Conservation (phyloP, 2,888 invertebrate genomes). For the Crepidodera aurea region DNA sequence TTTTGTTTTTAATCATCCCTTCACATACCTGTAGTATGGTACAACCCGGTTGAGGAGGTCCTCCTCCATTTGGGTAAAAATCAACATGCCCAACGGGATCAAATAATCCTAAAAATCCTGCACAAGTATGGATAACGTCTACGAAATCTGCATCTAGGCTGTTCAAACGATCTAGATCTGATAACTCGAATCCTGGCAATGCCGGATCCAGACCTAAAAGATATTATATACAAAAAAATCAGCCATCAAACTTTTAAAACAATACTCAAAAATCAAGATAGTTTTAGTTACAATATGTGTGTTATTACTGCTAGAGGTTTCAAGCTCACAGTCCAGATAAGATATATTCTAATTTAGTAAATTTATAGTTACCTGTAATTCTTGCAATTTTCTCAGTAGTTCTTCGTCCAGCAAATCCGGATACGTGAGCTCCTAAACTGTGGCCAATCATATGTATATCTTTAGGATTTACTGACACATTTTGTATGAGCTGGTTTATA, state of each 20-base stretch:
- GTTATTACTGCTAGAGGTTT: not conserved
- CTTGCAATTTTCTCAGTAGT: conserved; percentile 62
- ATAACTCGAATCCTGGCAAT: conserved; percentile 67
- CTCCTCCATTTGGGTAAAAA: conserved; percentile 79
- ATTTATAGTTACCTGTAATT: conserved; percentile 66
- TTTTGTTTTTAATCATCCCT: too few species aligned
- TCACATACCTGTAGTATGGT: conserved; percentile 38
- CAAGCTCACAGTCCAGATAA: not conserved
- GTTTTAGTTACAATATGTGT: conserved; percentile 40
- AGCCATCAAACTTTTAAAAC: too few species aligned
- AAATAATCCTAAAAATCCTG: conserved; percentile 70
- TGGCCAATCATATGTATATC: conserved; percentile 68
- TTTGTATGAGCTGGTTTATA: conserved; percentile 56
- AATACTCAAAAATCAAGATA: too few species aligned
- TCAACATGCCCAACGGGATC: conserved; percentile 73
- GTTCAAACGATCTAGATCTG: conserved; percentile 66
- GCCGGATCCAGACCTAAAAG: conserved; percentile 71
- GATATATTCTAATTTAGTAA: too few species aligned
- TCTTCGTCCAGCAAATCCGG: conserved; percentile 58
- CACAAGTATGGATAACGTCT: conserved; percentile 78
- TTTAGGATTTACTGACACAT: conserved; percentile 53
- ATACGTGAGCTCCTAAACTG: conserved; percentile 68
- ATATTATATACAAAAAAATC: not conserved
- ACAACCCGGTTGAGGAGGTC: conserved; percentile 74
- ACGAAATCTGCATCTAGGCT: conserved; percentile 75